Evolutionary conservation across 1,140 invertebrate genomes (phyloP).

Genomic region (Drosophila azteca): DNA sequence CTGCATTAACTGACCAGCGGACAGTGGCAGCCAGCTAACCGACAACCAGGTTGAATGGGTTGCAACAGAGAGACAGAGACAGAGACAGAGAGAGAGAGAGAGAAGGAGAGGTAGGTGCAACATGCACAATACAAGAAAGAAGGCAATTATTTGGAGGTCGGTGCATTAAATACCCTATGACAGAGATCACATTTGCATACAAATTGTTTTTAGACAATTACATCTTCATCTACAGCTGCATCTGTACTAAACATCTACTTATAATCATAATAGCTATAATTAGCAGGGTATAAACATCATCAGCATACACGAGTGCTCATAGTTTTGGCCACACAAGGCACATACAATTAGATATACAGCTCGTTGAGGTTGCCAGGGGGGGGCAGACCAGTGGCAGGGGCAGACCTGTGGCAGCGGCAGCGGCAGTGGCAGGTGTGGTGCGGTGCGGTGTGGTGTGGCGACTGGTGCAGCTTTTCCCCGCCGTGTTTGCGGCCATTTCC

Average conservation of each 20-base stretch:
- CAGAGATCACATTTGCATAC: too few species aligned
- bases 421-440: not conserved
- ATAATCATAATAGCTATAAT: too few species aligned
- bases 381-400: not conserved
- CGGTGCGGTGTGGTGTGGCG: conserved; percentile 4
- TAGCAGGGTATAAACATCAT: conserved; percentile 1
- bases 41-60: not conserved
- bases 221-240: too few species aligned
- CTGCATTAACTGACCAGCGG: conserved; percentile 62
- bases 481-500: conserved; percentile 38
- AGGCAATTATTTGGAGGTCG: too few species aligned
- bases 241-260: too few species aligned
- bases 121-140: not conserved
- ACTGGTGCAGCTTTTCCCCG: conserved; percentile 11
- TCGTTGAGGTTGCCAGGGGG: not conserved
- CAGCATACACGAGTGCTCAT: conserved; percentile 23
- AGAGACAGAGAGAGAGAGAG: not conserved
- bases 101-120: not conserved
- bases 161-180: too few species aligned
- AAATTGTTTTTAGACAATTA: too few species aligned
- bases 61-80: not conserved
- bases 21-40: not conserved
- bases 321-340: conserved; percentile 39
- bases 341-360: conserved; percentile 40
- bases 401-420: not conserved